Conservation (phyloP, 2,113 vertebrate genomes). For the Heliornis fulica region DNA sequence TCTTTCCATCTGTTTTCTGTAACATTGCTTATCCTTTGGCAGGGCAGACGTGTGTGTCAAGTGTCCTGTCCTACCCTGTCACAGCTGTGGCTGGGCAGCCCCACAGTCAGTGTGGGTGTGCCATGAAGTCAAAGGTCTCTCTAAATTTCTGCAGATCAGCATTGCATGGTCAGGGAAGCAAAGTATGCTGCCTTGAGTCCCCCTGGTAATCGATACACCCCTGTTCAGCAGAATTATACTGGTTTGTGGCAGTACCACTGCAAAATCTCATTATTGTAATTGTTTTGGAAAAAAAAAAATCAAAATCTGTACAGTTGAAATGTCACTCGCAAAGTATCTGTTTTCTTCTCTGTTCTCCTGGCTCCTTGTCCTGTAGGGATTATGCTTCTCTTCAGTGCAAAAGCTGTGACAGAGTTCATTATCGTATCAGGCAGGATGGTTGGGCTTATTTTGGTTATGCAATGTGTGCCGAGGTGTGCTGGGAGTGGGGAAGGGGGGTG, state of each 20-base stretch:
- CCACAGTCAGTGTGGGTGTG: neutral
- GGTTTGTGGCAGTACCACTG: neutral
- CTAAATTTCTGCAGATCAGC: neutral
- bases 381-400: neutral
- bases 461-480: neutral
- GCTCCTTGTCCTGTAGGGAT: neutral
- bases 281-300: neutral
- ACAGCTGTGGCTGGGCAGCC: rapidly evolving
- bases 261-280: neutral
- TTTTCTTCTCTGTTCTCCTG: neutral
- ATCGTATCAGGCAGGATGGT: conserved; percentile 10
- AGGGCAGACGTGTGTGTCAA: neutral
- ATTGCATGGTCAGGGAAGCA: neutral
- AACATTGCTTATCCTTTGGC: neutral
- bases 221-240: neutral
- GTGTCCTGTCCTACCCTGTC: neutral
- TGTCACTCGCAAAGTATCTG: neutral
- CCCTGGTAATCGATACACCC: neutral
- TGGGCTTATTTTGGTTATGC: conserved; percentile 26
- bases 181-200: neutral
- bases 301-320: neutral
- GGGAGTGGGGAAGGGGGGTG: neutral
- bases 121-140: neutral
- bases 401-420: conserved; percentile 35
- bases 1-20: neutral